phyloP scores from a whole-genome alignment of 2,113 vertebrate genomes.

The Caracal caracal region DNA sequence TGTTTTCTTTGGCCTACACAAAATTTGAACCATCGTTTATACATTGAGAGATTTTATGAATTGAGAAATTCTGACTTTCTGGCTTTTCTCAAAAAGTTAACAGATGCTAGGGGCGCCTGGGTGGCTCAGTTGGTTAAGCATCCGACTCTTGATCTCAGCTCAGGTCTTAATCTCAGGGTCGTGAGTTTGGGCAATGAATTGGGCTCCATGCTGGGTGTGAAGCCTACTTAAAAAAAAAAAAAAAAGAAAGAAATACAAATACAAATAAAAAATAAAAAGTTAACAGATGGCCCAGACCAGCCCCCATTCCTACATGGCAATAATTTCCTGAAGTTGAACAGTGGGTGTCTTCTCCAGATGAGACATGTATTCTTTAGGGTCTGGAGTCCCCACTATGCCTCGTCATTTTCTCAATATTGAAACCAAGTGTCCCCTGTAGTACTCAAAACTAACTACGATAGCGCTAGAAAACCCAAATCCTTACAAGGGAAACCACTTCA shows the following conservation, averaged over 20 bases:
- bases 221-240: no score
- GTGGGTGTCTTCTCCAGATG: not conserved
- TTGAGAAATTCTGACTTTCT: not conserved
- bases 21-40: not conserved
- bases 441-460: not conserved
- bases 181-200: no score
- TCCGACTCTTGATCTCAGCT: no score
- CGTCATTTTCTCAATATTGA: not conserved
- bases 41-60: not conserved
- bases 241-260: no score
- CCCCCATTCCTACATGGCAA: not conserved
- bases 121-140: no score
- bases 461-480: not conserved
- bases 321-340: not conserved
- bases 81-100: slow-evolving; percentile 39
- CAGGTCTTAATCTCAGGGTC: no score
- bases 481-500: not conserved
- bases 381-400: not conserved
- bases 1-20: not conserved
- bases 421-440: not conserved
- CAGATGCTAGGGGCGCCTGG: not conserved
- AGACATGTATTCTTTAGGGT: not conserved
- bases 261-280: not conserved
- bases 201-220: no score
- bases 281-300: not conserved